Evolutionary conservation across 2,888 invertebrate genomes (phyloP), one percentile per base, ranked within the genome.

Genomic region (Cryptus armator): DNA sequence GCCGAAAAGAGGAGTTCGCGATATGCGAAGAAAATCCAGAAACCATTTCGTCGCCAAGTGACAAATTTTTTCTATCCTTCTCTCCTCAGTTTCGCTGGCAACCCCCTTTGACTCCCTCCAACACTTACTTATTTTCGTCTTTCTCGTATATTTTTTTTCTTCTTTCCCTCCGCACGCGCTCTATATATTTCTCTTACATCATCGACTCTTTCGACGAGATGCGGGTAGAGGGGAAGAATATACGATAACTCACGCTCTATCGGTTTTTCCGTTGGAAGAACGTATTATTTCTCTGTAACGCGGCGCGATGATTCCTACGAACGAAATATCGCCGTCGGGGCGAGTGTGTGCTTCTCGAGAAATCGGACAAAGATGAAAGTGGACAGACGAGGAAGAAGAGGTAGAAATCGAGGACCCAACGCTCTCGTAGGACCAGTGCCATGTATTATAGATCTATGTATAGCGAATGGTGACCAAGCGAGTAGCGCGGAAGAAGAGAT

Each of bases 201-300:
- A 10, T 37, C 16, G 12, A 32, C 70, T 62, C 32, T 70, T 3
- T 48, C 19, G 7, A 24, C 14, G 10, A 24, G 14, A 24, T 9
- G 24, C 3, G 59, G 12, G 24, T 24, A 24, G 12, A 12, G 24
- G 10, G 29, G 29, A 2, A 4, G 29, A 29, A 64, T 37, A 16
- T 16, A 24, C 72, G 64, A 71, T 80, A 84, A 80, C 66, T 84
- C 83, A 76, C 70, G 43, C 64, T 70, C 66, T 66, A 71, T 80
- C 79, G 70, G 48, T 48, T 78, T 76, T 67, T 56, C 24, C 76
- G 76, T 24, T 37, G 43, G 14, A 70, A 80, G 76, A 37, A 76
- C 51, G 59, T 53, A 81, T 70, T 84, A 80, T 76, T 71, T 80
- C 76, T 76, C 71, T 19, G 75, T 80, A 76, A 84, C 19, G 32